These are phyloP conservation scores for Bradypodion ventrale DNA, from an alignment of 2,797 vertebrate species.

Conservation along the genomic window DNA sequence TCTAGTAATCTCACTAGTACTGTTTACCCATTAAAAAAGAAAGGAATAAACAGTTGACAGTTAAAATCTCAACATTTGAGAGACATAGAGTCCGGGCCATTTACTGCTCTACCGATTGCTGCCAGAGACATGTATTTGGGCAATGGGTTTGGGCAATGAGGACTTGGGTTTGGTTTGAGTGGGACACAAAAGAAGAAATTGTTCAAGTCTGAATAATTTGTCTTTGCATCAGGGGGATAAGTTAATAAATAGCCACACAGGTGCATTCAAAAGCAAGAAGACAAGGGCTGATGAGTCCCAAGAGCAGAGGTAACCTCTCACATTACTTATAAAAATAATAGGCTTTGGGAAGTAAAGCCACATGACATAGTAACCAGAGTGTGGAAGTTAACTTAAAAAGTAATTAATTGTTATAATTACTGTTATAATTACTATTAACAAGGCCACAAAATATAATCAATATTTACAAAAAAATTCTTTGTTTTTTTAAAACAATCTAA, in stretches of 20 bases:
- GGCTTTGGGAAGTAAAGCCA: neutral
- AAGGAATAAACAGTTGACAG: too few relatives aligned
- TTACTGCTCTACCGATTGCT: too few relatives aligned
- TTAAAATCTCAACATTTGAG: neutral
- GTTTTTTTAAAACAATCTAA: too few relatives aligned
- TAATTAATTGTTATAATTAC: neutral
- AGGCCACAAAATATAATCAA: neutral
- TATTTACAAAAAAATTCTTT: neutral
- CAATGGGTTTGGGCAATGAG: too few relatives aligned
- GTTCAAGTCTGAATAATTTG: neutral
- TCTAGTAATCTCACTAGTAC: neutral
- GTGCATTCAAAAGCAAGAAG: slow-evolving; percentile 10
- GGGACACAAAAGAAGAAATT: too few relatives aligned
- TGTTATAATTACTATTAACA: too few relatives aligned
- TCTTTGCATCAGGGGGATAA: slow-evolving; percentile 23
- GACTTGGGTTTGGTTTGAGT: too few relatives aligned
- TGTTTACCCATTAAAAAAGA: neutral
- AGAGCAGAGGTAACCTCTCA: neutral
- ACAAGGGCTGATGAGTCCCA: neutral
- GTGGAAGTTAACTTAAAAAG: neutral
- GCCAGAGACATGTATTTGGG: too few relatives aligned
- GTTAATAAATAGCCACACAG: slow-evolving; percentile 7
- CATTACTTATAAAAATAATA: neutral
- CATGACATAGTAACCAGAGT: too few relatives aligned
- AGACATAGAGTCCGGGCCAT: too few relatives aligned